Percentiles rank a stretch among this genome's conserved stretches.
These are phyloP conservation scores for Neomorphus geoffroyi DNA, from an alignment of 2,797 vertebrate species.

Conservation along the genomic window DNA sequence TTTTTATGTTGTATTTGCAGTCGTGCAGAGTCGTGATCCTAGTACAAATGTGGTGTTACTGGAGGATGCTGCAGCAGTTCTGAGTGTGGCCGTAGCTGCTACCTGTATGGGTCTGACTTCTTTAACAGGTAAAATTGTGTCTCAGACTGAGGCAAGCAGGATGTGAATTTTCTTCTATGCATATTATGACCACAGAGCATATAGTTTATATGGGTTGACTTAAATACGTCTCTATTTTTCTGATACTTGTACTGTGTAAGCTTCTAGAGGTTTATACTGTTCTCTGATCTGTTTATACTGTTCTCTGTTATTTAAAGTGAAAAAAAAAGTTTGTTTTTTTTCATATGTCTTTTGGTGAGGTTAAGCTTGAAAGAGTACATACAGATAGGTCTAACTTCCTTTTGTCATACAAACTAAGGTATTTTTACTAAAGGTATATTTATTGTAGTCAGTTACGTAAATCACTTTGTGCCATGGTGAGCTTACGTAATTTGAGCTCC, in stretches of 20 bases:
- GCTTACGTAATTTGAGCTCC: background rate
- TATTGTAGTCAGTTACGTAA: background rate
- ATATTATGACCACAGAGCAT: background rate
- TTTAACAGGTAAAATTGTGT: conserved; percentile 86
- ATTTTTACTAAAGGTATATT: background rate
- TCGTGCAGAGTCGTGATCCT: conserved; percentile 94
- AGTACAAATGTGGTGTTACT: conserved; percentile 96
- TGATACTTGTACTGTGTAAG: background rate
- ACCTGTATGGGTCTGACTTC: conserved; percentile 97
- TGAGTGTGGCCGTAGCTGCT: conserved; percentile 90
- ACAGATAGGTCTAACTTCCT: background rate
- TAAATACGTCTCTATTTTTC: background rate
- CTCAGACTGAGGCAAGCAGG: background rate
- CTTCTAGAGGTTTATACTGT: background rate
- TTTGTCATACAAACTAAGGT: background rate
- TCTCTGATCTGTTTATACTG: background rate
- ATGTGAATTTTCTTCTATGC: background rate
- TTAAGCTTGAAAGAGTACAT: background rate
- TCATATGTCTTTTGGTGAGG: background rate
- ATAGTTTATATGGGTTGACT: background rate
- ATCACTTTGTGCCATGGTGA: background rate
- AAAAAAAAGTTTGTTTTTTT: background rate
- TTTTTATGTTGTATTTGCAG: conserved; percentile 68
- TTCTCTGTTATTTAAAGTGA: background rate
- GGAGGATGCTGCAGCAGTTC: conserved; percentile 94